Evolutionary conservation across 2,113 vertebrate species (phyloP).

Genomic region (Chionodraco myersi): DNA sequence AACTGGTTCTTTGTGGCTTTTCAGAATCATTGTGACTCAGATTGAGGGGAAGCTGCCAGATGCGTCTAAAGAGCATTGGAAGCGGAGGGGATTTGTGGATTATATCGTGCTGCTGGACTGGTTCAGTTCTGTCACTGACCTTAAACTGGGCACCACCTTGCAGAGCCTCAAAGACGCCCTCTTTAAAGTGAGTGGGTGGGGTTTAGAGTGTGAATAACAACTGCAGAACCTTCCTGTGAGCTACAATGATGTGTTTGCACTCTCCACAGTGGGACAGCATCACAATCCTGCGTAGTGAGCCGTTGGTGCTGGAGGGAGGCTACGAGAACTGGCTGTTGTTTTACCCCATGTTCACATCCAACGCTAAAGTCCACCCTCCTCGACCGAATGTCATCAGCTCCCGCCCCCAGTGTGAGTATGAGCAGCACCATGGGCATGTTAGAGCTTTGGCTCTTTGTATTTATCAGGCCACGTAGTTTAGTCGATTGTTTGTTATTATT

Average conservation of each 20-base stretch:
- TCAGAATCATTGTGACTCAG: slow-evolving; percentile 91
- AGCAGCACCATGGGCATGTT: not conserved
- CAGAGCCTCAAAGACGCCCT: slow-evolving; percentile 97
- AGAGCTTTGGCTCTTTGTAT: not conserved
- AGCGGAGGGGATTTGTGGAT: slow-evolving; percentile 87
- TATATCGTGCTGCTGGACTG: slow-evolving; percentile 95
- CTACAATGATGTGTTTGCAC: slow-evolving; percentile 25
- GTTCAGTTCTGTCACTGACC: slow-evolving; percentile 91
- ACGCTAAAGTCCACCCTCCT: slow-evolving; percentile 91
- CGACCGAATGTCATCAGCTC: slow-evolving; percentile 81
- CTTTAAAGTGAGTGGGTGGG: slow-evolving; percentile 86
- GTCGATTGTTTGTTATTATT: not conserved
- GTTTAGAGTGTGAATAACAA: not conserved
- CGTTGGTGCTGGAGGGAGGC: slow-evolving; percentile 94
- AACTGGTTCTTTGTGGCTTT: slow-evolving; percentile 27
- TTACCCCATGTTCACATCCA: slow-evolving; percentile 96
- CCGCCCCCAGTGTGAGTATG: slow-evolving; percentile 90
- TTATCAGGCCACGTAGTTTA: not conserved
- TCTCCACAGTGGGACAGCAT: slow-evolving; percentile 93
- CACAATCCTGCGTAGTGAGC: slow-evolving; percentile 90
- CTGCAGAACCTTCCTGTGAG: not conserved
- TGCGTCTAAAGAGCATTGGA: slow-evolving; percentile 89
- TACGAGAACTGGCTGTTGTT: slow-evolving; percentile 98
- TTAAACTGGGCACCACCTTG: slow-evolving; percentile 91
- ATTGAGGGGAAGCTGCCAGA: slow-evolving; percentile 93